Evolutionary conservation across 2,797 vertebrate species (phyloP), one percentile per base, ranked within the genome.

Genomic region (Poeciliopsis paucimaculata): DNA sequence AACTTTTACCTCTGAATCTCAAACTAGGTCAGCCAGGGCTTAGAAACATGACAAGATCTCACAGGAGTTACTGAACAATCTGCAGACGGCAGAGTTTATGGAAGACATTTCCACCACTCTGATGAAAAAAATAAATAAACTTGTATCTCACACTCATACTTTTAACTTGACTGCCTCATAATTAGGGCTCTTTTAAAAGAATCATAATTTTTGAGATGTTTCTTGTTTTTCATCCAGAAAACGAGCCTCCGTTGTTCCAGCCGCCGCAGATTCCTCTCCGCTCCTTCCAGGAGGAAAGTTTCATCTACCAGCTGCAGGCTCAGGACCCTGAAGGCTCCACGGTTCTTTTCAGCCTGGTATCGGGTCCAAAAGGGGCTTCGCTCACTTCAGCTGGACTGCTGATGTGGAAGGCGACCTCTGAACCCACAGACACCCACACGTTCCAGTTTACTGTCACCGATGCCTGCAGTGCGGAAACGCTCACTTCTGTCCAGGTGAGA

Each of bases 341-440:
- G 3, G 83, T 97, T 79, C 80, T 94, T 84, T 98, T 98, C 90
- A 93, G 86, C 0, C 73, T 98, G 90, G 76, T 92, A 12, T 96
- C 96, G 5, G 96, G 96, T 31, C 97, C 97, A 3, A 89, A 92
- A 49, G 96, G 93, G 31, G 94, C 96, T 2, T 92, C 86, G 9
- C 92, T 98, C 85, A 97, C 97, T 74, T 93, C 96, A 5, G 91
- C 94, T 28, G 97, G 98, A 66, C 95, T 98, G 80, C 93, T 99
- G 78, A 92, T 76, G 43, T 99, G 97, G 97, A 97, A 94, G 92
- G 92, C 93, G 64, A 71, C 91, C 1, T 90, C 91, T 16, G 76
- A 90, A 51, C 46, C 84, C 10, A 76, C 83, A 31, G 87, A 81
- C 77, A 72, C 85, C 0, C 94, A 95, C 83, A 87, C 81, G 45